phyloP scores from a whole-genome alignment of 2,888 invertebrate genomes.

The Steinernema carpocapsae region DNA sequence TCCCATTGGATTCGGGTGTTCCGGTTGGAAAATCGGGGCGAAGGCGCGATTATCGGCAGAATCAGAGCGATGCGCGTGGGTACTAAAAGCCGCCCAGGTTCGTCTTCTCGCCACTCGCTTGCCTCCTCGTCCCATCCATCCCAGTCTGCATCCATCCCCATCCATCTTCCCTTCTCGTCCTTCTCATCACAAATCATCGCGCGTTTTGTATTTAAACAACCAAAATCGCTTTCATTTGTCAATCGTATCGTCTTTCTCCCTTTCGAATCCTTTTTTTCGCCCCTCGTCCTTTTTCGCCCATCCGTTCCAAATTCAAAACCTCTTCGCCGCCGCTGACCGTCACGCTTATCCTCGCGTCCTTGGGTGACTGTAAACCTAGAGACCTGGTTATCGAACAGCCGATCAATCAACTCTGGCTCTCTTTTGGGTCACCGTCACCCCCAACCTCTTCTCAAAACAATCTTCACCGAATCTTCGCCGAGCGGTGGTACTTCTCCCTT shows the following conservation, averaged over 20 bases:
- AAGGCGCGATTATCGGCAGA: slow-evolving; percentile 15
- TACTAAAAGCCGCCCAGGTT: slow-evolving; percentile 2
- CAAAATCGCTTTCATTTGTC: neutral
- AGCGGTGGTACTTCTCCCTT: neutral
- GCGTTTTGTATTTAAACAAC: neutral
- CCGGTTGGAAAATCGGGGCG: slow-evolving; percentile 21
- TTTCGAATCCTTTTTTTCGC: neutral
- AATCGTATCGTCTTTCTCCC: neutral
- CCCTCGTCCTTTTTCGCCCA: neutral
- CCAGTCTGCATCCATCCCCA: neutral
- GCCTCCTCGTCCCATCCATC: neutral
- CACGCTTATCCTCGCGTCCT: slow-evolving; percentile 2
- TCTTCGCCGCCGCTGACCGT: neutral
- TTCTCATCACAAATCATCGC: neutral
- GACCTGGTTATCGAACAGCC: slow-evolving; percentile 29
- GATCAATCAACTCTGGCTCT: slow-evolving; percentile 12
- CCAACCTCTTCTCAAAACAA: slow-evolving; percentile 9
- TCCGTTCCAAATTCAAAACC: neutral
- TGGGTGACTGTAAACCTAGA: slow-evolving; percentile 15
- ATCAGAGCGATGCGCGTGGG: slow-evolving; percentile 22
- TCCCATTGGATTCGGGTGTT: slow-evolving; percentile 2
- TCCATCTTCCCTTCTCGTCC: neutral
- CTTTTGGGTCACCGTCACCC: neutral
- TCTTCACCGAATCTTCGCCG: neutral
- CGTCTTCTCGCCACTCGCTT: neutral